Evolutionary conservation across 2,113 vertebrate species (phyloP), one percentile per base, ranked within the genome.

Genomic region (Taxidea taxus): DNA sequence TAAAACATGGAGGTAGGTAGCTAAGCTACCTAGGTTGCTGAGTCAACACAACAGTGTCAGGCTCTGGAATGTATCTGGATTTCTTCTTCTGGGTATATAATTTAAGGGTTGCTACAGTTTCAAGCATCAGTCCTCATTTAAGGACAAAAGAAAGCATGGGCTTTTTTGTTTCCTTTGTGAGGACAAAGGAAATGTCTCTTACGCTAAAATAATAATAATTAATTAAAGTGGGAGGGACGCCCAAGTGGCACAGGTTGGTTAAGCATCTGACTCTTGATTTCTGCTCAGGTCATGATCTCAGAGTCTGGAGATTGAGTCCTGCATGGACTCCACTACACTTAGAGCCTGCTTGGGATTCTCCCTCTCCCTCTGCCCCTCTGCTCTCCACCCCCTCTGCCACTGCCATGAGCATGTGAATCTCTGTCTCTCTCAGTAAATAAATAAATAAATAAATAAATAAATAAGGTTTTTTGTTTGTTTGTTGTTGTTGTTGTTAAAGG

Each of bases 101-200:
- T 1, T 44, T 0, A 6, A 15, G 1, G 20, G 23, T 39, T 62
- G 16, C 29, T 49, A 25, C 0, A 15, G 12, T 31, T 51, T 47
- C 44, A 51, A 49, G 31, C 13, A 21, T 42, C 18, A 56, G 6
- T 62, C 51, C 21, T 74, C 3, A 15, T 11, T 14, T 39, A 85
- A 6, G 31, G 11, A 11, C 20, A 6, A 74, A 66, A 83, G 42
- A 42, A 77, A 21, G 4, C 4, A 12, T 34, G 27, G 12, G 12
- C 25, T 58, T 37, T 37, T 34, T 60, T 49, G 27, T 8, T 75
- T 68, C 47, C n/a, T 84, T 60, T 14, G 14, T n/a, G 54, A 60
- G 8, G 7, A 86, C 29, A 27, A 37, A 86, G 23, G 11, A 44
- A 47, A 31, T 4, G 9, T 54, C 14, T 21, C 27, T 68, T 18